A percentile compares a stretch with the other conserved stretches of the same genome.
Conservation (phyloP, 2,113 vertebrate species). For the Otocyon megalotis region DNA sequence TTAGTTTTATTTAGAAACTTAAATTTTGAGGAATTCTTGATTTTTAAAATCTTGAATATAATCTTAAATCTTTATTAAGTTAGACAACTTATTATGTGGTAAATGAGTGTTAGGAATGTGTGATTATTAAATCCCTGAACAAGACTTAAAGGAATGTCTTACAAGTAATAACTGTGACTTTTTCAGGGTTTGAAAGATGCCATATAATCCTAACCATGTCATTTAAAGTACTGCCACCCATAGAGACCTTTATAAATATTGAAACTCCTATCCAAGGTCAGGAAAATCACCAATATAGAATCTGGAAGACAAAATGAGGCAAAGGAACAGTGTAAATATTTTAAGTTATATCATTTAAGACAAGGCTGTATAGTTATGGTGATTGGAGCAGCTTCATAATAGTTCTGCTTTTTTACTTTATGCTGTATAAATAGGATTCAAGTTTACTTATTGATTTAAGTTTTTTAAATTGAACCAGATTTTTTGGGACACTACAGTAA, state of each 20-base stretch:
- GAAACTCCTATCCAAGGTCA: background rate
- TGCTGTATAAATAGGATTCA: background rate
- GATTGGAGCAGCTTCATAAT: background rate
- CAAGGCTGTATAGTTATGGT: background rate
- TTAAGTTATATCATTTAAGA: constrained; percentile 8
- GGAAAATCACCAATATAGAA: background rate
- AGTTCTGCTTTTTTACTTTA: background rate
- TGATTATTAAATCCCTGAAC: background rate
- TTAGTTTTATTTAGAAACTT: constrained; percentile 34
- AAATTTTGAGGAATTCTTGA: constrained; percentile 39
- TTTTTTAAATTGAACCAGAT: background rate
- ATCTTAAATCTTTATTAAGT: constrained; percentile 38
- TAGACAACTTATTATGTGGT: background rate
- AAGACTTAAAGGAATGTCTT: background rate
- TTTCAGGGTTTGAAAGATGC: constrained; percentile 17
- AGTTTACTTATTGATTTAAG: background rate
- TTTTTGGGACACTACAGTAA: background rate
- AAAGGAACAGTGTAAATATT: background rate
- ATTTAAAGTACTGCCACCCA: background rate
- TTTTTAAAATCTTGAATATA: background rate
- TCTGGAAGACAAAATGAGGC: background rate
- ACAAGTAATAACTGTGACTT: background rate
- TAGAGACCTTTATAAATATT: background rate
- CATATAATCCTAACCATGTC: background rate
- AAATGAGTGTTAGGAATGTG: background rate